Base-by-base conservation (phyloP, 2,113 vertebrate species). In the Pipa parva region DNA sequence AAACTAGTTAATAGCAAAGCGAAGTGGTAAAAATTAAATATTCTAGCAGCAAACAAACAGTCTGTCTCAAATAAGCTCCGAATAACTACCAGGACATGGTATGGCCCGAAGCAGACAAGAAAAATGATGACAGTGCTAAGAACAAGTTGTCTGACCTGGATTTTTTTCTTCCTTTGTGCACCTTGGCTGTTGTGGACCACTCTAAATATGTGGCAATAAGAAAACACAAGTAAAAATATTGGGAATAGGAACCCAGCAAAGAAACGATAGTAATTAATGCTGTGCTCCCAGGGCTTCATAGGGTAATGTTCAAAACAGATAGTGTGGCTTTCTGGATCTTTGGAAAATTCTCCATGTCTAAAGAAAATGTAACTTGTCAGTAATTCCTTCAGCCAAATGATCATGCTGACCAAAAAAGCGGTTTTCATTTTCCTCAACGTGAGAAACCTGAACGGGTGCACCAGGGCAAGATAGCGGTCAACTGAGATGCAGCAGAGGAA, bases 301-400 rank as follows among this genome's bases (percentile, higher is more conserved):
- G 96, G 97, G 71, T 98, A 99, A 70, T 97, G 95, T 80, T 99
- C 97, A 0, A 98, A 98, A 84, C 97, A 99, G 71, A 98, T 87
- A 0, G 84, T 64, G 3, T 92, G 92, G 76, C 82, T 95, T 0
- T 79, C 77, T 0, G 33, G 29, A 70, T 95, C 88, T 61, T 54
- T 84, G 28, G 86, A 91, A 72, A 92, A 72, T 63, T 92, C 91
- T 29, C 83, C 75, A 0, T 92, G 87, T 0, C 0, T 68, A 58
- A 97, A 91, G 78, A 97, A 90, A 73, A 90, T 85, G 26, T 83
- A 71, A 2, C 90, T 93, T 0, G 90, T 87, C 3, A 83, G 69
- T 0, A 98, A 79, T 83, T 98, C 95, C 72, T 98, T 97, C 69
- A 83, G 71, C 97, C 96, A 98, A 84, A 98, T 85, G 36, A 88